Conservation (phyloP, 2,113 vertebrate species). For the Myiopsitta monachus region DNA sequence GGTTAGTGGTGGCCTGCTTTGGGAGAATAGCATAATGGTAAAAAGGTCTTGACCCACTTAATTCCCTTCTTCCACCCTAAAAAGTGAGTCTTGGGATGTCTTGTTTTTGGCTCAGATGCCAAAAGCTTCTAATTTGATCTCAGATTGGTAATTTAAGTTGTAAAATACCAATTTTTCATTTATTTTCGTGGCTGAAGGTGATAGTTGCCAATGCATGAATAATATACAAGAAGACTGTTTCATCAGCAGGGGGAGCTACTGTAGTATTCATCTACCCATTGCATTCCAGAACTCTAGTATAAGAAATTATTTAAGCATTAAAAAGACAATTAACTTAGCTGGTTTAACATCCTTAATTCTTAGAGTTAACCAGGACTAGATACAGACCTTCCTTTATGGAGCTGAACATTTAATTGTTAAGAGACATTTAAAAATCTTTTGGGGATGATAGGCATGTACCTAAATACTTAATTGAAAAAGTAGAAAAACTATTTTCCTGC, state of each 20-base stretch:
- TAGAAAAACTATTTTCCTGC: background rate
- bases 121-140: background rate
- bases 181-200: background rate
- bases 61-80: background rate
- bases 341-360: background rate
- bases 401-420: conserved; percentile 37
- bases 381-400: conserved; percentile 11
- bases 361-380: background rate
- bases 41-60: background rate
- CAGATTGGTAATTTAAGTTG: background rate
- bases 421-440: conserved; percentile 32
- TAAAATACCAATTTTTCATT: background rate
- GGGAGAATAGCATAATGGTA: rapidly evolving
- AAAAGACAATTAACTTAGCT: background rate
- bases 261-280: background rate
- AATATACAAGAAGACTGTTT: background rate
- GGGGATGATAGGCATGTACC: background rate
- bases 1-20: background rate
- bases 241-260: conserved; percentile 70
- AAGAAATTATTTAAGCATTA: background rate
- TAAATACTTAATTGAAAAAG: background rate
- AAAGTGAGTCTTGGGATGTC: background rate
- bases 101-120: rapidly evolving
- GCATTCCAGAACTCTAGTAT: background rate
- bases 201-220: rapidly evolving